Evolutionary conservation across 35 echinoderm and acorn worm species (phyloP).

Genomic region (Strongylocentrotus purpuratus): DNA sequence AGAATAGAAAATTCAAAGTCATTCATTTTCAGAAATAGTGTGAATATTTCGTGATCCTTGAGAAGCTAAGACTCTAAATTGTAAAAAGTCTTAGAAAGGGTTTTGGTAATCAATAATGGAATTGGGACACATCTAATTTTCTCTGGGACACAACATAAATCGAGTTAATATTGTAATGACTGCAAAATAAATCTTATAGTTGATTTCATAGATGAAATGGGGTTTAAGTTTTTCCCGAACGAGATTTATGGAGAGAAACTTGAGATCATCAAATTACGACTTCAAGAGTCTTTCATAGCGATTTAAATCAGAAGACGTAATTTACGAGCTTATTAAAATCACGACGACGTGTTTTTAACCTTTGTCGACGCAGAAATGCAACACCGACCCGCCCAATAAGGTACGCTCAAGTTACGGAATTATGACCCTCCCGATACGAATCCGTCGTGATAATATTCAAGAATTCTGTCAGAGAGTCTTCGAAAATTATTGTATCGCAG

Average conservation of each 20-base stretch:
- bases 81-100: too few species aligned
- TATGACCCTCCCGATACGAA: background rate
- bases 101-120: too few species aligned
- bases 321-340: slow-evolving; percentile 5
- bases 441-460: background rate
- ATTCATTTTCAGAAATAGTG: too few species aligned
- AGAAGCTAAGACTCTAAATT: too few species aligned
- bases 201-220: background rate
- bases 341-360: background rate
- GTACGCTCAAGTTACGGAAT: background rate
- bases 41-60: too few species aligned
- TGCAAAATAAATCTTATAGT: background rate
- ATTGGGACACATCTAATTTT: too few species aligned
- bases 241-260: slow-evolving; percentile 2
- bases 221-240: background rate
- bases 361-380: background rate
- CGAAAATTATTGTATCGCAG: too few species aligned
- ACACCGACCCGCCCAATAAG: background rate
- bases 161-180: background rate
- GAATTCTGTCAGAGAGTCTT: too few species aligned
- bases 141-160: background rate
- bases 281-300: background rate
- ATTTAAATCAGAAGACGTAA: background rate
- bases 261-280: background rate
- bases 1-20: too few species aligned